phyloP scores from a whole-genome alignment of 2,888 invertebrate genomes.

The Sussaba pulchella region DNA sequence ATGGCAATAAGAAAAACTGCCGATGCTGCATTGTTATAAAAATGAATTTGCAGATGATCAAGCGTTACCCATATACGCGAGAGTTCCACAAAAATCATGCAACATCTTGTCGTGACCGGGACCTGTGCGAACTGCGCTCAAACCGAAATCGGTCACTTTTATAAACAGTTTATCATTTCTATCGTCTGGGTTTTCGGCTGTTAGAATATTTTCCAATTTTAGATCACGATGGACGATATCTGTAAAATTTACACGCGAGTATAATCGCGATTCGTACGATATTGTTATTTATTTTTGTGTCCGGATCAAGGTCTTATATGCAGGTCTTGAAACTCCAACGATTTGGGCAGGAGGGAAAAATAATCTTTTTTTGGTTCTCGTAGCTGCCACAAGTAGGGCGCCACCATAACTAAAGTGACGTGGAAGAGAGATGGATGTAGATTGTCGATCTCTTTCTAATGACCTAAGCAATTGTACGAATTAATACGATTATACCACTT shows the following conservation, averaged over 20 bases:
- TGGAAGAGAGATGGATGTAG: no score
- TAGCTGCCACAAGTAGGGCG: no score
- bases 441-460: no score
- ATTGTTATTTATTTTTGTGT: constrained; percentile 8
- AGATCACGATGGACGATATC: constrained; percentile 85
- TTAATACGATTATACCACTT: no score
- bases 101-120: constrained; percentile 85
- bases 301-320: no score
- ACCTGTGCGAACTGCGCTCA: constrained; percentile 85
- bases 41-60: no score
- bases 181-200: constrained; percentile 85
- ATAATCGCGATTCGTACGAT: neutral
- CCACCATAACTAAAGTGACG: no score
- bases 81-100: constrained; percentile 86
- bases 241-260: constrained; percentile 65
- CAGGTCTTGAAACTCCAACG: no score
- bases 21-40: constrained; percentile 82
- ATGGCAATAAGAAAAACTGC: constrained; percentile 81
- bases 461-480: no score
- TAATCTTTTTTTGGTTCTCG: no score
- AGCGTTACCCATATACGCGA: constrained; percentile 85
- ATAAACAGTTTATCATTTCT: constrained; percentile 84
- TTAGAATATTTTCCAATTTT: constrained; percentile 85
- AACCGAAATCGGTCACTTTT: constrained; percentile 87
- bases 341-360: no score